These are phyloP conservation scores for Graptemys geographica DNA, from an alignment of 2,797 vertebrate species.

Conservation along the genomic window DNA sequence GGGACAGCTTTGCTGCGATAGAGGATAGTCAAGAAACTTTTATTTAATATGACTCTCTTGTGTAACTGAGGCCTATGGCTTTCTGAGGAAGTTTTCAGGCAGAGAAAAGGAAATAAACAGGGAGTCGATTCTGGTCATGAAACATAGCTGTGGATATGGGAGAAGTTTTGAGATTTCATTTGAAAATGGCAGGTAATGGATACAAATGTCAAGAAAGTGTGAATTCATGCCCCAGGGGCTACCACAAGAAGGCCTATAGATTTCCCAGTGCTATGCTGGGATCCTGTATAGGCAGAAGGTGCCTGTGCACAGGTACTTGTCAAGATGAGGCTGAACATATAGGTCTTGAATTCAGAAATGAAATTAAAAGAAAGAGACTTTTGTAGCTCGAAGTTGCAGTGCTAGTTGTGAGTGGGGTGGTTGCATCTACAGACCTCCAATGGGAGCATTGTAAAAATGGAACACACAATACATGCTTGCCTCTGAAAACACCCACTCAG, in stretches of 20 bases:
- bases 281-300: neutral
- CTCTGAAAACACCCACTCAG: neutral
- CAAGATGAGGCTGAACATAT: neutral
- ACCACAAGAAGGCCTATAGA: neutral
- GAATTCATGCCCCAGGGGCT: neutral
- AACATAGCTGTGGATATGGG: neutral
- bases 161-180: neutral
- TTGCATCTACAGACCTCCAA: neutral
- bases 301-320: neutral
- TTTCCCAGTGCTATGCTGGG: neutral
- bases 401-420: neutral
- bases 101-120: neutral
- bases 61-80: neutral
- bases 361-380: neutral
- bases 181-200: neutral
- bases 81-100: neutral
- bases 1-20: neutral
- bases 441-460: neutral
- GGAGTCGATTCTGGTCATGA: neutral
- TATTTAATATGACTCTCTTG: neutral
- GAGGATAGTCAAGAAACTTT: neutral
- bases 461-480: neutral
- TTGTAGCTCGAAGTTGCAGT: neutral
- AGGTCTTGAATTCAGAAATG: neutral
- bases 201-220: neutral